Conservation (phyloP, 2,797 vertebrate genomes). For the Octomys mimax region DNA sequence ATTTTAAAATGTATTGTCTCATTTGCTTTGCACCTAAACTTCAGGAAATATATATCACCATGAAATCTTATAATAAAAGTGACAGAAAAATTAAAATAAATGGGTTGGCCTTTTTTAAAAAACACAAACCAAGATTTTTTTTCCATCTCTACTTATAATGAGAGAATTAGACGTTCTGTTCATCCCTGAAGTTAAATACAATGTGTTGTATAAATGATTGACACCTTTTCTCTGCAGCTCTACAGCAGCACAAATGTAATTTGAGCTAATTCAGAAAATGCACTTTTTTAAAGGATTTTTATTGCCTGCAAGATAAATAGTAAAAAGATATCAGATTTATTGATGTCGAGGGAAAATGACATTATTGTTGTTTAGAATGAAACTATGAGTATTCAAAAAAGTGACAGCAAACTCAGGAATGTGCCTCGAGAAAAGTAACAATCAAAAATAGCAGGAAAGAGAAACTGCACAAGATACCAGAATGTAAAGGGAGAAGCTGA, state of each 20-base stretch:
- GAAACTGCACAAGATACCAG: not conserved
- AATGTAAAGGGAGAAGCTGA: not conserved
- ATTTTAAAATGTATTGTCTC: constrained; percentile 63
- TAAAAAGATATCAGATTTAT: constrained; percentile 89
- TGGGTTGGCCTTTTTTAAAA: constrained; percentile 70
- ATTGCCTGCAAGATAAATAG: constrained; percentile 88
- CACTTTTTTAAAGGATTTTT: constrained; percentile 87
- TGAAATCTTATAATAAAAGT: constrained; percentile 89
- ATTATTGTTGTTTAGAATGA: constrained; percentile 80
- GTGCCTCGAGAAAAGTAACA: not conserved
- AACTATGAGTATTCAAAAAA: constrained; percentile 75
- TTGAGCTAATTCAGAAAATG: constrained; percentile 87
- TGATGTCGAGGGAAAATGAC: constrained; percentile 80
- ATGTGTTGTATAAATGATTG: constrained; percentile 84
- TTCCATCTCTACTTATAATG: constrained; percentile 86
- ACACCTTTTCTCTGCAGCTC: constrained; percentile 80
- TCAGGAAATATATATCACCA: constrained; percentile 84
- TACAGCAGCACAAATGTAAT: constrained; percentile 88
- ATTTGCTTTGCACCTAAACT: constrained; percentile 85
- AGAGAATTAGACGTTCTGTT: constrained; percentile 87
- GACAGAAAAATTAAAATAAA: constrained; percentile 89
- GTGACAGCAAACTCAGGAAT: not conserved
- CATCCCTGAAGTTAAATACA: constrained; percentile 89
- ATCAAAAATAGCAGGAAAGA: constrained; percentile 14
- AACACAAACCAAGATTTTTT: constrained; percentile 74